A percentile compares a stretch with the other conserved stretches of the same genome.
phyloP scores from a whole-genome alignment of 2,113 vertebrate genomes.

The Vidua macroura region DNA sequence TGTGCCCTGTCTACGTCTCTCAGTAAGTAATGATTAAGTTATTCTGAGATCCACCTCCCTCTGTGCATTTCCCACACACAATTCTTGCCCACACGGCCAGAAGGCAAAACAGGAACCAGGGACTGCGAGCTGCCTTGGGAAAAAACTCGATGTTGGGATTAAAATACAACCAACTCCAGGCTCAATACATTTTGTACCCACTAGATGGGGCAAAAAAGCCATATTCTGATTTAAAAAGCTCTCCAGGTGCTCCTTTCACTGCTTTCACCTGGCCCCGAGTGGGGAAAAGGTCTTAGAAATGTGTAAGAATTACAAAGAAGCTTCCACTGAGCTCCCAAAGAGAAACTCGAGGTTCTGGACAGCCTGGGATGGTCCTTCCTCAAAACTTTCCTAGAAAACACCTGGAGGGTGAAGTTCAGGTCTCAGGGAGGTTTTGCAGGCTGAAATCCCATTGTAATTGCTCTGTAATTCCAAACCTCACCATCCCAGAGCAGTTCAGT shows the following conservation, averaged over 20 bases:
- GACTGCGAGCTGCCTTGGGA: background rate
- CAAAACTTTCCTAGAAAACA: background rate
- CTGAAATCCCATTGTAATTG: background rate
- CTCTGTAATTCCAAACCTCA: background rate
- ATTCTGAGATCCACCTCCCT: background rate
- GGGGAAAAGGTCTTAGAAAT: background rate
- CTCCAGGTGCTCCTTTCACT: background rate
- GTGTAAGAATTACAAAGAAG: background rate
- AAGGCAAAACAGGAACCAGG: background rate
- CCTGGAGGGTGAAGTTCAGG: background rate
- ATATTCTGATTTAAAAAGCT: background rate
- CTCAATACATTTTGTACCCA: background rate
- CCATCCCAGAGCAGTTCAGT: background rate
- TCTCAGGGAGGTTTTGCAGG: background rate
- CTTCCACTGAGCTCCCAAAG: background rate
- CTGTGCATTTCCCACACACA: background rate
- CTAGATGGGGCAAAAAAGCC: constrained; percentile 62
- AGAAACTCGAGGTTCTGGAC: background rate
- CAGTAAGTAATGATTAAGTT: background rate
- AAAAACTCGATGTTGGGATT: background rate
- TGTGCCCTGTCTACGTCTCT: background rate
- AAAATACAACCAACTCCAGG: background rate
- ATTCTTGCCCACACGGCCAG: background rate
- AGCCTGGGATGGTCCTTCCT: too few species aligned
- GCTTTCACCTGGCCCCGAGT: fast-evolving